Evolutionary conservation across 2,113 vertebrate species (phyloP), one percentile per base, ranked within the genome.

Genomic region (Sinosuthora webbiana): DNA sequence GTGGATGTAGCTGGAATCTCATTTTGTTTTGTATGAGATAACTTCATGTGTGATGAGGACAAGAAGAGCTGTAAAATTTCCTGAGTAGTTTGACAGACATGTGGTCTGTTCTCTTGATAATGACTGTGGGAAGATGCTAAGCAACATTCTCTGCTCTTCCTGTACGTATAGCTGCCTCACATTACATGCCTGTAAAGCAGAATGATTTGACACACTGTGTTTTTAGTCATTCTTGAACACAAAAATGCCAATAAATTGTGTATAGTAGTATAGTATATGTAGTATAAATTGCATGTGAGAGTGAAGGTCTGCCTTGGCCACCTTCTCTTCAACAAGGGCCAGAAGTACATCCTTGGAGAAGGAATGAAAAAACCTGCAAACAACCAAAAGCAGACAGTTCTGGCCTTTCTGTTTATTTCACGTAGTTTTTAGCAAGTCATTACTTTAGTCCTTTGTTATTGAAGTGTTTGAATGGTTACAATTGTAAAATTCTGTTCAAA

Each of bases 401-500:
- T 78, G 47, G 22, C 39, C 25, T 76, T 91, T 73, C 37, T 70
- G 9, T 53, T 59, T 69, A 42, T 87, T 79, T 62, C 31, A 57
- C 23, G 55, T 60, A 49, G 22, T 53, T 57, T 41, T 49, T 64
- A 71, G 10, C 20, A 50, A 68, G 37, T 68, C 17, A 28, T 53
- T 84, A 53, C 44, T 45, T 50, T 56, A 63, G n/a, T 42, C n/a
- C 28, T 64, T 45, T 78, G 37, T 75, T 76, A 91, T 2, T 84
- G 49, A 90, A 53, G 12, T 42, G 31, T 59, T 92, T 56, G 17
- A 78, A 56, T 30, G 23, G 41, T 16, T 85, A n/a, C 53, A 83
- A 52, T 80, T 10, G 37, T 9, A 52, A 9, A 42, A 50, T 90
- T 97, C 82, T 95, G 27, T 97, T 95, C 71, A 64, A 97, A 87